phyloP scores from a whole-genome alignment of 2,113 vertebrate genomes.

The Equus przewalskii region DNA sequence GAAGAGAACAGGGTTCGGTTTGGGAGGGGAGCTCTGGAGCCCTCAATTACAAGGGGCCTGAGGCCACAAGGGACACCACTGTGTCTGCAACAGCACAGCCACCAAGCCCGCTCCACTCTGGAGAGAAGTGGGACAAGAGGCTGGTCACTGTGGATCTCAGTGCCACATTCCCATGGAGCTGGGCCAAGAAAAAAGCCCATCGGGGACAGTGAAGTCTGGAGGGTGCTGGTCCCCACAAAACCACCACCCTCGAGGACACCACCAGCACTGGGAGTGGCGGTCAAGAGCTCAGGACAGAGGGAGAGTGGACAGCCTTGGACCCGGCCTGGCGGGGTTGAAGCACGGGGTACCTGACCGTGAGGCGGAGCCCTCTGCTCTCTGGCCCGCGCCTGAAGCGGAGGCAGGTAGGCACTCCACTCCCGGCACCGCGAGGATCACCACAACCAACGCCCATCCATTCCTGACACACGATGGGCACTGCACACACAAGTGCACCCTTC shows the following conservation, averaged over 20 bases:
- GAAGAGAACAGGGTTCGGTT: fast-evolving
- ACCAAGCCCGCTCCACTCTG: fast-evolving
- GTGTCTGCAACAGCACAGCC: fast-evolving
- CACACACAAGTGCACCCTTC: fast-evolving
- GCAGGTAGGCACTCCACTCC: neutral
- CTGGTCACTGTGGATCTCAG: neutral
- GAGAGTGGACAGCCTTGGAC: neutral
- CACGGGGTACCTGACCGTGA: neutral
- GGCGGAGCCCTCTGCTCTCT: neutral
- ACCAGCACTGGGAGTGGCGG: fast-evolving
- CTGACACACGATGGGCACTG: fast-evolving
- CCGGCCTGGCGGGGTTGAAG: fast-evolving
- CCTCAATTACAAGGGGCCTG: too few species aligned
- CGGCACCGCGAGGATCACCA: fast-evolving
- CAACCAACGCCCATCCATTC: fast-evolving
- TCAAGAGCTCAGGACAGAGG: too few species aligned
- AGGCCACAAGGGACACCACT: neutral
- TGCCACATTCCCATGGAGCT: neutral
- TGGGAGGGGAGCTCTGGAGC: neutral
- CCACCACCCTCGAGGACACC: fast-evolving
- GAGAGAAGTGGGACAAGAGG: too few species aligned
- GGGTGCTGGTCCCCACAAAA: neutral
- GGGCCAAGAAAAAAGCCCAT: neutral
- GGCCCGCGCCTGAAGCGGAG: neutral
- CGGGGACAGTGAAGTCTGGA: neutral